Base-by-base conservation (phyloP, 2,888 invertebrate species). In the Chrysomela aeneicollis region DNA sequence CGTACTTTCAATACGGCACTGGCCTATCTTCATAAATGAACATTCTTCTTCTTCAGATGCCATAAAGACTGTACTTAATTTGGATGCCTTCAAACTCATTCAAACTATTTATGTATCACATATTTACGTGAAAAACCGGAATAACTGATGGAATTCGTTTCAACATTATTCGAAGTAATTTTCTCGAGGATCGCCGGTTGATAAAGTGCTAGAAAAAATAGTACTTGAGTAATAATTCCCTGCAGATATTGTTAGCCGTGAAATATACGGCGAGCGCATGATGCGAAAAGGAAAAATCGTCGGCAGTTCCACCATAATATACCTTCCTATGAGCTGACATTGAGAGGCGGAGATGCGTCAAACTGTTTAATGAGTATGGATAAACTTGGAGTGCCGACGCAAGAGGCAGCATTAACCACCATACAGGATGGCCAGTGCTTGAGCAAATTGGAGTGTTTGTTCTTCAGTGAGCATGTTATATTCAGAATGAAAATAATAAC, bases 281-380 rank as follows among this genome's bases (percentile, higher is more conserved):
- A 15, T 42, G 42, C 42, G 15, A 42, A 42, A 42, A n/a, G n/a
- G 42, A 42, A 42, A 42, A 42, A 42, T 42, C 42, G 42, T 15
- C 42, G 42, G 42, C 42, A 42, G 42, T 42, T 4, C 42, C 15
- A 15, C n/a, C 42, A 42, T 42, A 42, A 42, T 15, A 42, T 42
- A 42, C 1, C 15, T 15, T 42, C 42, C 12, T 42, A 42, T 42
- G 42, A 42, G 42, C 42, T 42, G 42, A 42, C 42, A 42, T 15
- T 42, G 42, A 42, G 42, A 42, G 42, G 42, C 42, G 42, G 42
- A 42, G 42, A 42, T 15, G 42, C 42, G 42, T 42, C 42, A 42
- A 42, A 42, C 42, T 42, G 42, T 42, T 42, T 42, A 42, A 42
- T 42, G 42, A 42, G 42, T 42, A 42, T 42, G 42, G 15, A 42